Conservation (phyloP, 92 coral and sea anemone genomes). For the Desmophyllum pertusum region DNA sequence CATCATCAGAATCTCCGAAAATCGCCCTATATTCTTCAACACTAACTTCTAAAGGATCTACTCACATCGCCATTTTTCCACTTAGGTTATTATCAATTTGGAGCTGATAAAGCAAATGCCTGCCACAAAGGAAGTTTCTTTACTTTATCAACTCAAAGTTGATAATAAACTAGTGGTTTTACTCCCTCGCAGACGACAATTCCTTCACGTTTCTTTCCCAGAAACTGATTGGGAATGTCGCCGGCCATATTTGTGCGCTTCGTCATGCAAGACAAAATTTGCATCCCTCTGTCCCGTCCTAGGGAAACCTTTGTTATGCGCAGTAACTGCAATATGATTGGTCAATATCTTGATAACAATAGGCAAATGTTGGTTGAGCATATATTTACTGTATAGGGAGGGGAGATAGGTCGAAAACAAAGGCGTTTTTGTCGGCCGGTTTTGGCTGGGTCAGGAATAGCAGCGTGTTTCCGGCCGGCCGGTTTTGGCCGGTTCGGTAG, state of each 20-base stretch:
- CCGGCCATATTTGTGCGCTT: background rate
- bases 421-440: background rate
- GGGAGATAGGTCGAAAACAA: background rate
- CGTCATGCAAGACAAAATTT: background rate
- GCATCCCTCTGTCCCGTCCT: conserved; percentile 1
- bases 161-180: background rate
- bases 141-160: background rate
- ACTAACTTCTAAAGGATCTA: too few species aligned
- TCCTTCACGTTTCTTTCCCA: background rate
- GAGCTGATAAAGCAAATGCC: background rate
- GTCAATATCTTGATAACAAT: background rate
- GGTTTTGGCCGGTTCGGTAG: conserved; percentile 33
- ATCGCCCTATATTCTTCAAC: too few species aligned
- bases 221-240: background rate
- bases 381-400: background rate
- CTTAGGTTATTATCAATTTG: too few species aligned
- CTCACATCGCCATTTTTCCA: too few species aligned
- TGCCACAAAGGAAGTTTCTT: background rate
- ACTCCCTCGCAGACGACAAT: background rate
- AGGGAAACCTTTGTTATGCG: background rate
- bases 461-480: background rate
- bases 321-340: conserved; percentile 12
- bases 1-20: conserved; percentile 41
- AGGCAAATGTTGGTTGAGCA: background rate
- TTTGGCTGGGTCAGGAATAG: conserved; percentile 31